Conservation (phyloP, 2,113 vertebrate genomes). For the Mustela lutreola region DNA sequence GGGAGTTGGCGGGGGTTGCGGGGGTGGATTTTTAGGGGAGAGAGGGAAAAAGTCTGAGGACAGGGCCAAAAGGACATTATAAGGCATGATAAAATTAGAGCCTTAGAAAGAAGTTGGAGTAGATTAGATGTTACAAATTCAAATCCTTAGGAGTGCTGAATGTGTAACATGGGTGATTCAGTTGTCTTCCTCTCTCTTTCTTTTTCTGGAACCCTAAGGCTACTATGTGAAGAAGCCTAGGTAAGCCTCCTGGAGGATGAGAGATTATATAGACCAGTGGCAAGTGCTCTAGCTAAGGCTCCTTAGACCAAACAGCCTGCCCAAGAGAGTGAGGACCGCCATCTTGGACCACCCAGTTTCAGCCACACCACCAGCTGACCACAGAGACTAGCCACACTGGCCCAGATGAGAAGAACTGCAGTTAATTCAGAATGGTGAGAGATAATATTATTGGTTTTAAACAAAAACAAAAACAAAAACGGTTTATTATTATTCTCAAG, state of each 20-base stretch:
- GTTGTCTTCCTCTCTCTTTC: neutral
- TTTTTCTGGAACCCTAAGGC: neutral
- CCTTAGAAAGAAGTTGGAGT: neutral
- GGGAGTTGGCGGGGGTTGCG: fast-evolving
- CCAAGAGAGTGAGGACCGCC: neutral
- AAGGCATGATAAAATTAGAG: neutral
- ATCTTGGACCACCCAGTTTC: neutral
- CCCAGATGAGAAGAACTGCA: neutral
- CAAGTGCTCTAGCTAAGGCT: neutral
- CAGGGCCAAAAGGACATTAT: neutral
- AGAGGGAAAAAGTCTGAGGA: neutral
- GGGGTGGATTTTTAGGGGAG: neutral
- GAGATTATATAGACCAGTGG: neutral
- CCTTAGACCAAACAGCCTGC: neutral
- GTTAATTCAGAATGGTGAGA: neutral
- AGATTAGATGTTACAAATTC: neutral
- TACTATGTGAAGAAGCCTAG: neutral
- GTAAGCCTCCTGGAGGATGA: neutral
- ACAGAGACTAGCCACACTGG: neutral
- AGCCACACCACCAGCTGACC: neutral
- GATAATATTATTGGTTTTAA: neutral
- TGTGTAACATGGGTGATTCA: too few relatives aligned
- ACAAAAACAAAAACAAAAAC: neutral
- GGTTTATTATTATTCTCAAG: neutral
- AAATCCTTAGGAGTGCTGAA: neutral